Evolutionary conservation across 64 coral and sea anemone species (phyloP).

Genomic region (Anthopleura sola): DNA sequence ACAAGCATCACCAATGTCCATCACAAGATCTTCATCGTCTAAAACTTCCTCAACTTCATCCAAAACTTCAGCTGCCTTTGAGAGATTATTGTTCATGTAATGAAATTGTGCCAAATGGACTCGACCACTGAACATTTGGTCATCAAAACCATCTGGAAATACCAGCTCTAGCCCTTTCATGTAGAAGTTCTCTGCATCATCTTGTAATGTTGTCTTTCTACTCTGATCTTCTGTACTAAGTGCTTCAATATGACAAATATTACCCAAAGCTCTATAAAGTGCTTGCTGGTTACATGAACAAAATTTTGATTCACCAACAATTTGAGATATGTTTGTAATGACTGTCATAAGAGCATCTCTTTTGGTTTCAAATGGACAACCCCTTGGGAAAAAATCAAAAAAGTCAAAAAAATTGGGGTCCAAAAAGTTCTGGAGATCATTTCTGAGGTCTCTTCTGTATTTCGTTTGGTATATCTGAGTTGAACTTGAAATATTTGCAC

Average conservation of each 20-base stretch:
- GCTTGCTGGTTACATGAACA: neutral
- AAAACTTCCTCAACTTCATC: neutral
- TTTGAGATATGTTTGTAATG: neutral
- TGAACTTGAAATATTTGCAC: neutral
- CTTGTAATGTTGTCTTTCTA: neutral
- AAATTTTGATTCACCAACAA: neutral
- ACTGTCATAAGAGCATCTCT: neutral
- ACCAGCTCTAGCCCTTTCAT: neutral
- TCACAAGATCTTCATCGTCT: neutral
- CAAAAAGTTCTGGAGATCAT: neutral
- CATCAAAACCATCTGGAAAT: neutral
- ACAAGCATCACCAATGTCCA: neutral
- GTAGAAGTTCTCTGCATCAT: neutral
- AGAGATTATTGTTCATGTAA: neutral
- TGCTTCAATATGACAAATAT: neutral
- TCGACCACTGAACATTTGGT: neutral
- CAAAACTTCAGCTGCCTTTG: neutral
- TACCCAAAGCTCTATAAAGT: neutral
- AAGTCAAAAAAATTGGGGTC: neutral
- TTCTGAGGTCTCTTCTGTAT: neutral
- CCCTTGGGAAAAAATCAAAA: neutral
- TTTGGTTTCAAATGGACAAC: neutral
- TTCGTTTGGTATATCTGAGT: neutral
- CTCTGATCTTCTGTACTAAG: neutral
- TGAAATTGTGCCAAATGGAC: neutral